Evolutionary conservation across 2,888 invertebrate species (phyloP).

Genomic region (Odontocerum albicorne): DNA sequence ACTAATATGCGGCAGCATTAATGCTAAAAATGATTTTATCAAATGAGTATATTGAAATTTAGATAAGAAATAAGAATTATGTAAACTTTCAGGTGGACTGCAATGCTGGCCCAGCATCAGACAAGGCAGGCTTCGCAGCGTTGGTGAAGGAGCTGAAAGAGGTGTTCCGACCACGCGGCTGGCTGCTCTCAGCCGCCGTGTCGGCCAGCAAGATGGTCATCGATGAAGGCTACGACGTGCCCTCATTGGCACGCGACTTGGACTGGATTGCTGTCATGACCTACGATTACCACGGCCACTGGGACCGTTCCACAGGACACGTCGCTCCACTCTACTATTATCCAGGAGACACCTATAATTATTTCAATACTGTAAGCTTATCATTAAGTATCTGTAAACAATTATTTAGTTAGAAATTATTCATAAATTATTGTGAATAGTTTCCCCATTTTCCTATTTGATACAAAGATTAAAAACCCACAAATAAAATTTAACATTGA

Average conservation of each 20-base stretch:
- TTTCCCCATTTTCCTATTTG: no score
- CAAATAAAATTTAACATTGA: no score
- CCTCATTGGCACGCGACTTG: conserved; percentile 63
- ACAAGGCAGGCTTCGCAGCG: conserved; percentile 67
- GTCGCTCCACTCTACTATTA: conserved; percentile 71
- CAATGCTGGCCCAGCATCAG: conserved; percentile 61
- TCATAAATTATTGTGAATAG: no score
- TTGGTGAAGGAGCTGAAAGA: conserved; percentile 66
- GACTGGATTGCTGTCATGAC: conserved; percentile 84
- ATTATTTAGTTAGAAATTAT: no score
- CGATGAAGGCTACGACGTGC: conserved; percentile 72
- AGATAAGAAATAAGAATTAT: neutral
- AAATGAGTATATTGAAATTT: neutral
- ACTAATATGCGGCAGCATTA: neutral
- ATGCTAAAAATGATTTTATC: conserved; percentile 7
- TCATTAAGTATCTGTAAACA: neutral
- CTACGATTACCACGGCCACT: conserved; percentile 79
- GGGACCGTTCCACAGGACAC: conserved; percentile 74
- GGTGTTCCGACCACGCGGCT: conserved; percentile 61
- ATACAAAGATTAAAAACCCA: no score
- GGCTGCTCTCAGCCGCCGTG: conserved; percentile 71
- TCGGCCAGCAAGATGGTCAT: conserved; percentile 73
- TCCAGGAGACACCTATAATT: conserved; percentile 63
- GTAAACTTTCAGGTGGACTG: conserved; percentile 65
- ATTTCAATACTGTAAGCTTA: conserved; percentile 67